Percentiles rank a stretch among this genome's conserved stretches.
These are phyloP conservation scores for Calliphora vicina DNA, from an alignment of 1,140 invertebrate species.

Conservation along the genomic window DNA sequence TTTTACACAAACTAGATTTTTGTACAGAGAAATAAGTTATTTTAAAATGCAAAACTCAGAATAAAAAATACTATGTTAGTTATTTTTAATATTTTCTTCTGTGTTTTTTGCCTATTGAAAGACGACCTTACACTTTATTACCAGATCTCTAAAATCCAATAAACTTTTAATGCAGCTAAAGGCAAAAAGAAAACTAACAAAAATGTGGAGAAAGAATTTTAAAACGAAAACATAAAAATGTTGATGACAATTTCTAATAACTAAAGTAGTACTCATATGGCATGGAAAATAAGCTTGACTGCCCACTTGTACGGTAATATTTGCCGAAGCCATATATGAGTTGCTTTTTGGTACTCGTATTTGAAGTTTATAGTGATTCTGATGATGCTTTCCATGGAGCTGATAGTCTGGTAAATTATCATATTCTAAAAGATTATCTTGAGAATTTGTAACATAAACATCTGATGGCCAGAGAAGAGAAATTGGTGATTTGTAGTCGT, in stretches of 20 bases:
- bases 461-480: not conserved
- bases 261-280: conserved; percentile 68
- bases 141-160: too few relatives aligned
- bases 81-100: too few relatives aligned
- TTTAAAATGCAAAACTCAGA: too few relatives aligned
- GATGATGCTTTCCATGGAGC: not conserved
- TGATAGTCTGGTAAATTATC: not conserved
- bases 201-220: not conserved
- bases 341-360: not conserved
- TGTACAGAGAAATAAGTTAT: too few relatives aligned
- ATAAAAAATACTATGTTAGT: too few relatives aligned
- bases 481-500: not conserved
- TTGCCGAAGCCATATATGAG: conserved; percentile 53
- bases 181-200: too few relatives aligned
- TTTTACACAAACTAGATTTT: too few relatives aligned
- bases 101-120: too few relatives aligned
- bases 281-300: conserved; percentile 87
- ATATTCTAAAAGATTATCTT: conserved; percentile 5
- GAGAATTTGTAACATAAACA: not conserved
- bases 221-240: not conserved
- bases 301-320: conserved; percentile 85
- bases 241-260: not conserved
- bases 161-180: not conserved
- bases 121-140: too few relatives aligned
- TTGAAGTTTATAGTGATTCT: too few relatives aligned